Evolutionary conservation across 1,140 invertebrate genomes (phyloP).

Genomic region (Caenorhabditis elegans): DNA sequence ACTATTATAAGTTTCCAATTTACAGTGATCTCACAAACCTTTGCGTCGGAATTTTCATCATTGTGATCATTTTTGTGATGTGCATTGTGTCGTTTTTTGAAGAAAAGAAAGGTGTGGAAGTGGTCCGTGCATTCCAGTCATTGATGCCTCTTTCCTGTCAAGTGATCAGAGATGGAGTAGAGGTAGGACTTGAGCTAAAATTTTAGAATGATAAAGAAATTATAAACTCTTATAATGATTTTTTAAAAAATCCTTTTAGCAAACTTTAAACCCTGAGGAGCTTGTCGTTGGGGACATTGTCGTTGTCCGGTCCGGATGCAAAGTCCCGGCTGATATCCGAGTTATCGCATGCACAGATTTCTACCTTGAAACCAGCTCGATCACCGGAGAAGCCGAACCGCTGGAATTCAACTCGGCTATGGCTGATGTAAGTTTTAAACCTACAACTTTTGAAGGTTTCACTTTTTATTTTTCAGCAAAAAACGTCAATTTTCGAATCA

Average conservation of each 20-base stretch:
- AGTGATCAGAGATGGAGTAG: conserved; percentile 43
- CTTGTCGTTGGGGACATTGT: conserved; percentile 60
- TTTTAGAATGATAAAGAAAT: too few species aligned
- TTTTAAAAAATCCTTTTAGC: too few species aligned
- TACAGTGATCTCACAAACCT: conserved; percentile 40
- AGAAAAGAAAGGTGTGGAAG: conserved; percentile 48
- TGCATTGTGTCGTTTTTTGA: conserved; percentile 47
- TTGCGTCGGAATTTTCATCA: conserved; percentile 46
- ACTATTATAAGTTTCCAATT: not conserved
- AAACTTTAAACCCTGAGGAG: conserved; percentile 46
- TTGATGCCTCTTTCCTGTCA: conserved; percentile 43
- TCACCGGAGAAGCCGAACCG: conserved; percentile 54
- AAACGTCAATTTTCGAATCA: conserved; percentile 43
- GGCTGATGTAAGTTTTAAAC: not conserved
- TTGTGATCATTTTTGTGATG: conserved; percentile 46
- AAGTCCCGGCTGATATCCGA: conserved; percentile 64
- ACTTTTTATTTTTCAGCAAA: too few species aligned
- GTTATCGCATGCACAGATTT: conserved; percentile 56
- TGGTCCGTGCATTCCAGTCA: conserved; percentile 39
- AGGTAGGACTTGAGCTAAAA: not conserved
- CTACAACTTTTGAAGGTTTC: too few species aligned
- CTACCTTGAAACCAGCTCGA: conserved; percentile 50
- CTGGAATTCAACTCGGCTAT: conserved; percentile 35
- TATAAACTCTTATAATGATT: too few species aligned
- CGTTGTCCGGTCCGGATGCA: conserved; percentile 56